These are phyloP conservation scores for Phainopepla nitens DNA, from an alignment of 2,113 vertebrate genomes.

Conservation along the genomic window DNA sequence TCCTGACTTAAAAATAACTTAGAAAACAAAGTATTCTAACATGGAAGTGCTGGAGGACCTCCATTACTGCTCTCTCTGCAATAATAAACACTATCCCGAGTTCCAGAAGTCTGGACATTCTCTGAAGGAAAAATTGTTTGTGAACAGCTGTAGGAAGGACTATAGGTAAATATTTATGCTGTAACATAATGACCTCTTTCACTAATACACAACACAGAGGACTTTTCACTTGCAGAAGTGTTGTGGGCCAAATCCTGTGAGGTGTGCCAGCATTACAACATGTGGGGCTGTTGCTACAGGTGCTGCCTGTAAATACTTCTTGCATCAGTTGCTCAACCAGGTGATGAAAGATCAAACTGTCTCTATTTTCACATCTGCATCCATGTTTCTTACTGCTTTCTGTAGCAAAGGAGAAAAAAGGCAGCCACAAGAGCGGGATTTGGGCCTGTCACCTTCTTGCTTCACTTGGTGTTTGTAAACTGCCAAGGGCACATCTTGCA, in stretches of 20 bases:
- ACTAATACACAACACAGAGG: not conserved
- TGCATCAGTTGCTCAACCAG: not conserved
- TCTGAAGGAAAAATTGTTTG: constrained; percentile 7
- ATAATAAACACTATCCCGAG: not conserved
- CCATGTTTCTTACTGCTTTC: not conserved
- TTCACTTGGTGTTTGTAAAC: not conserved
- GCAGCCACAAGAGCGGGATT: not conserved
- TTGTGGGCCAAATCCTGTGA: not conserved
- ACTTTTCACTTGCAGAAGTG: not conserved
- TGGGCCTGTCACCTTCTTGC: not conserved
- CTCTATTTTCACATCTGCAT: not conserved
- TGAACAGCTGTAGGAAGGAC: constrained; percentile 22
- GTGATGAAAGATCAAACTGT: constrained; percentile 15
- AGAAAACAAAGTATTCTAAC: not conserved
- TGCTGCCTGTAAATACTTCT: constrained; percentile 29
- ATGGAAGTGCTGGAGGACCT: not conserved
- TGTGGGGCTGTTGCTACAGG: not conserved
- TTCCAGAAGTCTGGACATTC: not conserved
- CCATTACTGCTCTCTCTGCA: not conserved
- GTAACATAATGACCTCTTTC: constrained; percentile 27
- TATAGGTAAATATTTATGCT: constrained; percentile 48
- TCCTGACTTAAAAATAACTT: not conserved
- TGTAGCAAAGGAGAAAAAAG: not conserved
- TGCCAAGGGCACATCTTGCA: not conserved
- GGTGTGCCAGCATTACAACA: constrained; percentile 47